A percentile compares a stretch with the other conserved stretches of the same genome.
Evolutionary conservation across 2,797 vertebrate genomes (phyloP).

Genomic region (Enteromius fasciolatus): DNA sequence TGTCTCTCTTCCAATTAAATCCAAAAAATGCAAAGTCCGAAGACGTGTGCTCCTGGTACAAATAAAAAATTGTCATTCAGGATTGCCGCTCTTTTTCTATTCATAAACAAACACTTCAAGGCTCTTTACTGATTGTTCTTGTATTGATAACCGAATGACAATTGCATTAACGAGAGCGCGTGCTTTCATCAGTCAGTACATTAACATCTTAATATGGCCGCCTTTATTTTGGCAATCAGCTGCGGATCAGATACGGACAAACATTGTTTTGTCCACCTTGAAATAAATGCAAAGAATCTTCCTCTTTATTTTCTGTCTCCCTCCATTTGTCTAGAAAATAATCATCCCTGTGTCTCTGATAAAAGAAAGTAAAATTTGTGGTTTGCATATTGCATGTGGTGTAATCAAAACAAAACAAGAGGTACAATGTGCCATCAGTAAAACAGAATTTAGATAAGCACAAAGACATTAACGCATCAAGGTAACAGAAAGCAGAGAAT

Average conservation of each 20-base stretch:
- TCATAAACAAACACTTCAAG: slow-evolving; percentile 58
- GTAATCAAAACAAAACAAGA: slow-evolving; percentile 61
- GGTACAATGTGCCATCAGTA: slow-evolving; percentile 59
- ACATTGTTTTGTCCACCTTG: slow-evolving; percentile 50
- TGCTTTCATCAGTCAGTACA: slow-evolving; percentile 58
- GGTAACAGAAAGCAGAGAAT: slow-evolving; percentile 60
- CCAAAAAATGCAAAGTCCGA: background rate
- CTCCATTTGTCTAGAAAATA: slow-evolving; percentile 60
- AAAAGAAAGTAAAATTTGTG: slow-evolving; percentile 54
- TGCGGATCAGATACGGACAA: slow-evolving; percentile 32
- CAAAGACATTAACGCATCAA: slow-evolving; percentile 70
- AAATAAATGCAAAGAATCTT: slow-evolving; percentile 55
- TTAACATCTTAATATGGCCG: slow-evolving; percentile 64
- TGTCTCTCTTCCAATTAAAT: background rate
- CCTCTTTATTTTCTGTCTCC: slow-evolving; percentile 39
- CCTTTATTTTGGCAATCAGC: slow-evolving; percentile 58
- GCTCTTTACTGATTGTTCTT: slow-evolving; percentile 54
- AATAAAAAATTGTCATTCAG: slow-evolving; percentile 18
- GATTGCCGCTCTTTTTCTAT: slow-evolving; percentile 7
- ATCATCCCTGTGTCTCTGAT: slow-evolving; percentile 55
- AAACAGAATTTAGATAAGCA: slow-evolving; percentile 65
- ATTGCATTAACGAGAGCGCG: slow-evolving; percentile 54
- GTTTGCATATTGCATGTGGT: slow-evolving; percentile 61
- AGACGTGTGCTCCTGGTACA: background rate
- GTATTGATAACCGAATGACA: slow-evolving; percentile 56